Percentiles rank a stretch among this genome's conserved stretches.
phyloP scores from a whole-genome alignment of 2,888 invertebrate genomes.

The Tricholauxania praeusta region DNA sequence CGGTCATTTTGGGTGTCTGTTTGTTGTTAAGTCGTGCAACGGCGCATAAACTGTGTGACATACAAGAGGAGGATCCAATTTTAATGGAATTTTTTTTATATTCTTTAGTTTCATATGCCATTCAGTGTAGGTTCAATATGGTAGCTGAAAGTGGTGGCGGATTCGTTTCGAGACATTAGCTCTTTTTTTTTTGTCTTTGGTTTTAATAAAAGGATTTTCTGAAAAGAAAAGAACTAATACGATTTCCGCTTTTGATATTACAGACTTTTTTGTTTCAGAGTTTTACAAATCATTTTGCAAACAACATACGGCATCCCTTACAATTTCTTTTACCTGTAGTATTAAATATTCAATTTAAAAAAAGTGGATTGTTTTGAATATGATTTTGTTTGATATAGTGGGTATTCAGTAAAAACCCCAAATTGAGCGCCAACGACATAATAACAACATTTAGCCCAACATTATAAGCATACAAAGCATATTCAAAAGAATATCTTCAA shows the following conservation, averaged over 20 bases:
- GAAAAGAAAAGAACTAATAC: not conserved
- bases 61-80: slow-evolving; percentile 53
- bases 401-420: slow-evolving; percentile 36
- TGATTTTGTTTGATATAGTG: slow-evolving; percentile 35
- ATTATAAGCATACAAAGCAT: not conserved
- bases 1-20: not conserved
- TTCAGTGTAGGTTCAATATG: no score
- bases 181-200: no score
- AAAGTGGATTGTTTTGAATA: slow-evolving; percentile 14
- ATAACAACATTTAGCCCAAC: not conserved
- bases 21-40: slow-evolving; percentile 14
- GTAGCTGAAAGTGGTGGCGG: no score
- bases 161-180: no score
- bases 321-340: no score
- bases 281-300: no score
- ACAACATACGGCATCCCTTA: no score
- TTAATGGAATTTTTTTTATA: slow-evolving; percentile 51
- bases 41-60: slow-evolving; percentile 50
- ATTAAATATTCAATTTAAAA: not conserved
- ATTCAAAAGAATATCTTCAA: not conserved
- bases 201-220: no score
- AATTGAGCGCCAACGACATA: slow-evolving; percentile 31
- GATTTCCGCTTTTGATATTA: not conserved
- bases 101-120: no score
- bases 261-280: no score